Percentiles rank a stretch among this genome's conserved stretches.
These are phyloP conservation scores for Charina bottae DNA, from an alignment of 2,113 vertebrate genomes.

Conservation along the genomic window DNA sequence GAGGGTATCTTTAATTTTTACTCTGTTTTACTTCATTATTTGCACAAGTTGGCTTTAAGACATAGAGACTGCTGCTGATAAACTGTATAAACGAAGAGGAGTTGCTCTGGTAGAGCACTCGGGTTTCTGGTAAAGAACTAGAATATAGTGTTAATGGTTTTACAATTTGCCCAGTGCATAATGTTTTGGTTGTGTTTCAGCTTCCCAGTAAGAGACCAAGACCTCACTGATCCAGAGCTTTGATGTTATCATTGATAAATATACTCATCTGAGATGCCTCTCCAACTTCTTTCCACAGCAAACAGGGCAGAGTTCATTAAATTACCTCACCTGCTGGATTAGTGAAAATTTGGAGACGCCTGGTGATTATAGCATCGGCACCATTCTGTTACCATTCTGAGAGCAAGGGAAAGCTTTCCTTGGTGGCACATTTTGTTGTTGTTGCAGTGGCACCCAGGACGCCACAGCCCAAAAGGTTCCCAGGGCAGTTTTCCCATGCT, in stretches of 20 bases:
- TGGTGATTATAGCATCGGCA: background rate
- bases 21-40: background rate
- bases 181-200: background rate
- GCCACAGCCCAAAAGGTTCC: background rate
- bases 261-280: background rate
- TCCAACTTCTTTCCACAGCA: background rate
- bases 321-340: background rate
- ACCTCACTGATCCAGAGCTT: background rate
- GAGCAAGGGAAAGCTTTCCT: background rate
- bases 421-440: too few relatives aligned
- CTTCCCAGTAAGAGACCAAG: background rate
- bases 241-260: background rate
- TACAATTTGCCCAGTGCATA: background rate
- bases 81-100: background rate
- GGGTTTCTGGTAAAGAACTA: background rate
- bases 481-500: background rate
- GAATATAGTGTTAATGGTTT: background rate
- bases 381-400: background rate
- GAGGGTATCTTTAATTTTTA: background rate
- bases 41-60: background rate
- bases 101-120: background rate
- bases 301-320: conserved; percentile 7
- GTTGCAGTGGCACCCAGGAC: too few relatives aligned
- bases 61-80: background rate
- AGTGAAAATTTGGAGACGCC: background rate